Conservation (phyloP, 2,797 vertebrate genomes). For the Chelon labrosus region DNA sequence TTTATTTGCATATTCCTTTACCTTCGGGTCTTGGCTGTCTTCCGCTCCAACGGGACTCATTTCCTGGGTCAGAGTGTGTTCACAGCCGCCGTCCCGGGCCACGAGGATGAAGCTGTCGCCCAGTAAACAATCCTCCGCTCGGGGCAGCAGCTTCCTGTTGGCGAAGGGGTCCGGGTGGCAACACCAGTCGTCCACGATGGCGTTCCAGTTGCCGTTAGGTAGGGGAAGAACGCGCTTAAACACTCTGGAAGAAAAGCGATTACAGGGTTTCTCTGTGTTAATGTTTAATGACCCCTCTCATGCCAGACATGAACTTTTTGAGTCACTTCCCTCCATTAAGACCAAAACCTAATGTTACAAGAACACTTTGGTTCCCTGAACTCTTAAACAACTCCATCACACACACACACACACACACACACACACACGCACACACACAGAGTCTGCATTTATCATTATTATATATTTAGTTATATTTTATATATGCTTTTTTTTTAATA, state of each 20-base stretch:
- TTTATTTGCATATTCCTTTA: constrained; percentile 40
- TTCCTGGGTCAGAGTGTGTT: constrained; percentile 71
- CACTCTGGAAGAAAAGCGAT: constrained; percentile 72
- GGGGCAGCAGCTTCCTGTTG: constrained; percentile 88
- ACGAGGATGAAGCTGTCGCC: constrained; percentile 92
- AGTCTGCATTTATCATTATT: too few relatives aligned
- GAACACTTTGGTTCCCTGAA: too few relatives aligned
- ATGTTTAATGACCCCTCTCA: not conserved
- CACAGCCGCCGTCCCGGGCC: constrained; percentile 78
- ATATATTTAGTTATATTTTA: too few relatives aligned
- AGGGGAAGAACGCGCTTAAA: constrained; percentile 93
- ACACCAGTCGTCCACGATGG: constrained; percentile 96
- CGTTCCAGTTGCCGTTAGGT: constrained; percentile 93
- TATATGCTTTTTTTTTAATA: too few relatives aligned
- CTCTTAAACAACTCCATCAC: too few relatives aligned
- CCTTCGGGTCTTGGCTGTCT: constrained; percentile 72
- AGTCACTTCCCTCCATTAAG: too few relatives aligned
- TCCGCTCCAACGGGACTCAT: constrained; percentile 42
- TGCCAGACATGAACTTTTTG: too few relatives aligned
- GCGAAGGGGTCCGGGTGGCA: constrained; percentile 96
- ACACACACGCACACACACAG: too few relatives aligned
- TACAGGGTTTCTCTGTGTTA: constrained; percentile 3
- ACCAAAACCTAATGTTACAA: too few relatives aligned
- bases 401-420: too few relatives aligned
- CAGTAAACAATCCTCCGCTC: constrained; percentile 90